These are phyloP conservation scores for Phaonia tiefii DNA, from an alignment of 2,888 invertebrate genomes.

Conservation along the genomic window DNA sequence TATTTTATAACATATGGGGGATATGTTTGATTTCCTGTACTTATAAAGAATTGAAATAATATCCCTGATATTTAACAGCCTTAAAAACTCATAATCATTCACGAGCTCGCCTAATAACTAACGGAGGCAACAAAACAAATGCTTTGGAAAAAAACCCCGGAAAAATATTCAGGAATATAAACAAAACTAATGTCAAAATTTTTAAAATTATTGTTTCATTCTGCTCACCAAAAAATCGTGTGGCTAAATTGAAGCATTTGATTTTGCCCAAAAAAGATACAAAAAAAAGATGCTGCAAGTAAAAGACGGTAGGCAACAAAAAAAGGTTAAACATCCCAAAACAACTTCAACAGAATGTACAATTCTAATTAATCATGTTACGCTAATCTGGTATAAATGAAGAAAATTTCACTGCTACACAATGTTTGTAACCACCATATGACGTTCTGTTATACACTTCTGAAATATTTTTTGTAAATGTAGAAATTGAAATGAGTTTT, in stretches of 20 bases:
- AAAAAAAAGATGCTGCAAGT: slow-evolving; percentile 19
- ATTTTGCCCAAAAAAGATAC: neutral
- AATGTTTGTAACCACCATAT: slow-evolving; percentile 51
- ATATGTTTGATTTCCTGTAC: too few relatives aligned
- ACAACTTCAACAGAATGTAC: slow-evolving; percentile 64
- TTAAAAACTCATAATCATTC: too few relatives aligned
- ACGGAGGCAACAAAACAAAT: slow-evolving; percentile 63
- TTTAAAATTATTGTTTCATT: slow-evolving; percentile 69
- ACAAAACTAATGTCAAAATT: slow-evolving; percentile 61
- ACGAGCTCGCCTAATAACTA: too few relatives aligned
- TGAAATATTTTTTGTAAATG: neutral
- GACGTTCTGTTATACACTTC: slow-evolving; percentile 42
- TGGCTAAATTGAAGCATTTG: neutral
- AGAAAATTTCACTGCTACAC: slow-evolving; percentile 7
- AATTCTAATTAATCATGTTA: slow-evolving; percentile 76
- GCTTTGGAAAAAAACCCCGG: too few relatives aligned
- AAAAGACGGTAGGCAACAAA: slow-evolving; percentile 2
- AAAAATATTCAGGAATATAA: too few relatives aligned
- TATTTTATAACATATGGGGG: too few relatives aligned
- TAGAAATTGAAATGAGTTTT: slow-evolving; percentile 40
- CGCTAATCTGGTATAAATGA: slow-evolving; percentile 44
- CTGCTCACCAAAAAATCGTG: slow-evolving; percentile 50
- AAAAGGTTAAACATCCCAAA: slow-evolving; percentile 34
- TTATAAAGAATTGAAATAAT: too few relatives aligned
- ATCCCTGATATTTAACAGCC: too few relatives aligned